Base-by-base conservation (phyloP, 2,797 vertebrate species). In the Naso thynnoides region DNA sequence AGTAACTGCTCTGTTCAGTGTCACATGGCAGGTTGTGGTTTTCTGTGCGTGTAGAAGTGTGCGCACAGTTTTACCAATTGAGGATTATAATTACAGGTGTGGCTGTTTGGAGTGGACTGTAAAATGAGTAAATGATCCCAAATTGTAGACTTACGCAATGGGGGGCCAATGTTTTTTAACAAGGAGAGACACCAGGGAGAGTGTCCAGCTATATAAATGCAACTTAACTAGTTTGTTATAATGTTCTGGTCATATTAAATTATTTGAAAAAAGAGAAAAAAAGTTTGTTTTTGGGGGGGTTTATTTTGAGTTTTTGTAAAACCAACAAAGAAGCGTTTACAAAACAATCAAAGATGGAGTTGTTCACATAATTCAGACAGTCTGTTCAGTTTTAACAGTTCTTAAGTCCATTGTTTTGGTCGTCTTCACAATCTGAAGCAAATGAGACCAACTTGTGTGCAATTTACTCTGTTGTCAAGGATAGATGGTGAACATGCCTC, bases 381-480 rank as follows among this genome's bases (percentile, higher is more conserved):
- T 81, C 64, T 47, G 21, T 62, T 75, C 69, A 50, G 59, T 82
- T 78, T 83, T 45, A 57, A 78, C 66, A 54, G 74, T 41, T n/a
- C n/a, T n/a, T 54, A 65, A 66, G 44, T 54, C 73, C 58, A 83
- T 73, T 74, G 76, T 83, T 86, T 42, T 62, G 31, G 62, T 64
- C 74, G 16, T 54, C 75, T 64, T 33, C 69, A 33, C 70, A 82
- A 82, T 83, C 76, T 73, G 75, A 88, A 79, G 72, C 75, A 89
- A 89, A 90, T 79, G 77, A 88, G 79, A 85, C 61, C 85, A 83
- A 87, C 75, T 84, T 84, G 63, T 78, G 65, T 72, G 86, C 78
- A 88, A 87, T 92, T 90, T 85, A 85, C 81, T 84, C 60, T 82
- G 86, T 87, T 91, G 88, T 91, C 88, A 87, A 58, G 73, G 72